Conservation (phyloP, 2,888 invertebrate species). For the Mythimna albipuncta region DNA sequence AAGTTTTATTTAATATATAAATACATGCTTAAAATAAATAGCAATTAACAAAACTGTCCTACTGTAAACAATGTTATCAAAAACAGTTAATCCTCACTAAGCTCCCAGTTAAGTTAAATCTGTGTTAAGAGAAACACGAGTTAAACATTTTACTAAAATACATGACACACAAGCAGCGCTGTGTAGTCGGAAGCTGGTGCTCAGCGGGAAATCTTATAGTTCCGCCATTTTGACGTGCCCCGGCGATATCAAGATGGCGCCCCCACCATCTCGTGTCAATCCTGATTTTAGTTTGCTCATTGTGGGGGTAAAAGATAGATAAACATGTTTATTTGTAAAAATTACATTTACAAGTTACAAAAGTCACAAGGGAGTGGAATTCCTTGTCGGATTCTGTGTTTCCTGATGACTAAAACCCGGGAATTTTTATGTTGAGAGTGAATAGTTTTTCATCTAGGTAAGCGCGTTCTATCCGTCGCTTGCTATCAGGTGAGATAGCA, state of each 20-base stretch:
- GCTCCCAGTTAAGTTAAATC: constrained; percentile 11
- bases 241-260: constrained; percentile 69
- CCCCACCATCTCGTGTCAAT: constrained; percentile 39
- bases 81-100: neutral
- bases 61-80: neutral
- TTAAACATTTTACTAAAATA: constrained; percentile 30
- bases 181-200: constrained; percentile 61
- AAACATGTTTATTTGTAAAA: no score
- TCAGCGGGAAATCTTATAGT: constrained; percentile 67
- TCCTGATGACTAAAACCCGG: no score
- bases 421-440: no score
- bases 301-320: neutral
- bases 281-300: neutral
- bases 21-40: neutral
- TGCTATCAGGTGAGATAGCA: no score
- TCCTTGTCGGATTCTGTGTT: no score
- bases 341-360: no score
- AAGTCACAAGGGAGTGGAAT: no score
- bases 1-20: no score
- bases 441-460: no score
- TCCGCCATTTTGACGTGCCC: constrained; percentile 67
- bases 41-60: neutral
- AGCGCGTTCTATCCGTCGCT: no score
- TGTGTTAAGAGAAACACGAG: neutral
- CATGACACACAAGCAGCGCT: constrained; percentile 2